Evolutionary conservation across 2,888 invertebrate species (phyloP).

Genomic region (Harpagoxenus sublaevis): DNA sequence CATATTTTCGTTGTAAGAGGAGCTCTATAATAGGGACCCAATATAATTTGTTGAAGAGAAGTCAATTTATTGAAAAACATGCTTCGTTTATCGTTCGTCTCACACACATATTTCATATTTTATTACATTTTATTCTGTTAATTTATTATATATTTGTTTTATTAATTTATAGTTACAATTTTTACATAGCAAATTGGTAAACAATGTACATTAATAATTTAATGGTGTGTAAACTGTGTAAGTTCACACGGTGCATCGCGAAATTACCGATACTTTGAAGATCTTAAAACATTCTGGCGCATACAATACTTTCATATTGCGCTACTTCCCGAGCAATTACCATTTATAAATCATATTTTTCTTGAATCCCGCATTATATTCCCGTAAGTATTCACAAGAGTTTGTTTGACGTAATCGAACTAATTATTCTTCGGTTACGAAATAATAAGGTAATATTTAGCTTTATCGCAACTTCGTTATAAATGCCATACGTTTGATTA

Average conservation of each 20-base stretch:
- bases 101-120: neutral
- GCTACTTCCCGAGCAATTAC: neutral
- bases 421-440: neutral
- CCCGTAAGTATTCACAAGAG: constrained; percentile 1
- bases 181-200: neutral
- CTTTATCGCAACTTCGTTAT: too few relatives aligned
- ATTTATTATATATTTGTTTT: neutral
- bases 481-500: too few relatives aligned
- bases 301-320: neutral
- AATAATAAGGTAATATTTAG: neutral
- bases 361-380: neutral
- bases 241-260: neutral
- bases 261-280: neutral
- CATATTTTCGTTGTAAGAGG: neutral
- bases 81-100: too few relatives aligned
- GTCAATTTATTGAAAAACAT: neutral
- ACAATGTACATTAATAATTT: neutral
- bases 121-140: neutral
- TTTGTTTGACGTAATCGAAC: neutral
- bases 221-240: neutral
- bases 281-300: neutral
- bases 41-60: neutral
- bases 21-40: neutral
- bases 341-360: neutral
- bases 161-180: neutral